Evolutionary conservation across 2,113 vertebrate genomes (phyloP), one percentile per base, ranked within the genome.

Genomic region (Peromyscus polionotus): DNA sequence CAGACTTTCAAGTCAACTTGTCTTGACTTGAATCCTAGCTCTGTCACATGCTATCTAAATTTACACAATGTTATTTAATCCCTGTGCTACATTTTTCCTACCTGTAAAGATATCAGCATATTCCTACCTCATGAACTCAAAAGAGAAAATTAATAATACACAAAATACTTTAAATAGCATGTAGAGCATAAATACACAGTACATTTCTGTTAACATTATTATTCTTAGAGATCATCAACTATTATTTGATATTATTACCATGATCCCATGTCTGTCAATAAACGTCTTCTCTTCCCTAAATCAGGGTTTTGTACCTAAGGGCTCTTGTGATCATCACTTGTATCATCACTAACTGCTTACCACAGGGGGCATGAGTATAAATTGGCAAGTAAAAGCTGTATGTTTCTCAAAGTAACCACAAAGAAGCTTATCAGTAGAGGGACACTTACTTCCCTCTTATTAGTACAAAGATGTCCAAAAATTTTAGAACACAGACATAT

Each of bases 1-100:
- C 17, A 86, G 36, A 39, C 42, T 88, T 96, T 85, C 73, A 95
- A 86, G 48, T 83, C 61, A 63, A 85, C 57, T n/a, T 94, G 36
- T 73, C 79, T 77, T 63, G 59, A 87, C 16, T 84, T 75, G n/a
- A 28, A 90, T 59, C 45, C 33, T 12, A 65, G n/a, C 51, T 68
- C n/a, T 91, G 68, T 45, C 54, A 93, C 42, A 90, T 93, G 48
- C 13, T 90, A 1, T 90, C 67, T 93, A 86, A 93, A 65, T 91
- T 93, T 94, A 91, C 51, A 94, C 77, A 92, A 68, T 88, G 39
- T 72, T 85, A 84, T 92, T 94, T 88, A 87, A 88, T 24, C 28
- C 85, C 24, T 72, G 24, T 45, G 42, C 20, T 59, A 75, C 26
- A 94, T 12, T 84, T 93, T 96, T 96, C 39, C 19, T 68, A 51